These are phyloP conservation scores for Lepidothrix coronata DNA, from an alignment of 2,113 vertebrate genomes.

Conservation along the genomic window DNA sequence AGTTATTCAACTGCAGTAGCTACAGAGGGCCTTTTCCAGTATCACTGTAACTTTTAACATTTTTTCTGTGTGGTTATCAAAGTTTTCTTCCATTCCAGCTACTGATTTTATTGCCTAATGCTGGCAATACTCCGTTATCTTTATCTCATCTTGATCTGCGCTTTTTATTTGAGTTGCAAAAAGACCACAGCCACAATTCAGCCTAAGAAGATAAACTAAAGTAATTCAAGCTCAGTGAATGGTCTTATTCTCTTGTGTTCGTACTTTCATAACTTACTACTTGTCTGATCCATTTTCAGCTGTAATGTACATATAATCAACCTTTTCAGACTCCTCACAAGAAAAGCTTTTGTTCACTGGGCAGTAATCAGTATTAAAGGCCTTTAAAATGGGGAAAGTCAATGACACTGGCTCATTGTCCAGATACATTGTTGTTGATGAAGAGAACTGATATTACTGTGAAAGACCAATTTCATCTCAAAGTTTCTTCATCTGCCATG, in stretches of 20 bases:
- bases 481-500: constrained; percentile 34
- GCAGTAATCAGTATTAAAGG: constrained; percentile 51
- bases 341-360: constrained; percentile 55
- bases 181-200: constrained; percentile 52
- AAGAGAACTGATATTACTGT: constrained; percentile 35
- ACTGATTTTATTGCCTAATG: constrained; percentile 39
- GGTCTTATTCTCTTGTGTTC: constrained; percentile 51
- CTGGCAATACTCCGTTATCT: constrained; percentile 5
- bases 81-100: constrained; percentile 18
- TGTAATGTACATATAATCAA: constrained; percentile 54
- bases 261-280: constrained; percentile 55
- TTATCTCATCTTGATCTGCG: constrained; percentile 59
- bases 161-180: constrained; percentile 56
- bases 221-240: constrained; percentile 52
- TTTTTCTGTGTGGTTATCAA: neutral
- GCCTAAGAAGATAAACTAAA: constrained; percentile 52
- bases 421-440: constrained; percentile 52
- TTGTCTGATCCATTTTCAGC: constrained; percentile 46
- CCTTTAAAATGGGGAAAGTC: constrained; percentile 58
- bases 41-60: neutral
- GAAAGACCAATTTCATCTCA: constrained; percentile 57
- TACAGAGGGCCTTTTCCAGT: neutral
- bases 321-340: constrained; percentile 48
- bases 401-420: constrained; percentile 38
- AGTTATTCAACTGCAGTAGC: neutral